Percentiles rank a stretch among this genome's conserved stretches.
phyloP scores from a whole-genome alignment of 2,113 vertebrate genomes.

The Ammodytes dubius region DNA sequence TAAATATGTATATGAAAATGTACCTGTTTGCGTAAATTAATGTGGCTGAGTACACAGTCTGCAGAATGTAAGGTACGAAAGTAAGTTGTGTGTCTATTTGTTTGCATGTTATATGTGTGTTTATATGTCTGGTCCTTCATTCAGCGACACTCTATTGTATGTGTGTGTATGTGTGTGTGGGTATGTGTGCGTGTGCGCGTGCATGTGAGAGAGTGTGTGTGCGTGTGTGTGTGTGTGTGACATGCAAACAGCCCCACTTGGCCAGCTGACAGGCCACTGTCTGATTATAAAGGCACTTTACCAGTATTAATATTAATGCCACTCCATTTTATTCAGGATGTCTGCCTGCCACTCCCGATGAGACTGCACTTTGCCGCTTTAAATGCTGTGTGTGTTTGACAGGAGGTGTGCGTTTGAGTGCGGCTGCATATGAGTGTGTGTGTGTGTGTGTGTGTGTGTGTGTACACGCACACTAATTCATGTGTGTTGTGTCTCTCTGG shows the following conservation, averaged over 20 bases:
- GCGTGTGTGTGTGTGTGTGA: slow-evolving; percentile 69
- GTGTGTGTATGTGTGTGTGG: slow-evolving; percentile 18
- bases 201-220: too few species aligned
- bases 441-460: slow-evolving; percentile 44
- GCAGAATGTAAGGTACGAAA: background rate
- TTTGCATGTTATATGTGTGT: slow-evolving; percentile 14
- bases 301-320: slow-evolving; percentile 88
- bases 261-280: slow-evolving; percentile 83
- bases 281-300: slow-evolving; percentile 88
- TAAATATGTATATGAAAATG: background rate
- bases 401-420: slow-evolving; percentile 57
- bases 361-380: slow-evolving; percentile 83
- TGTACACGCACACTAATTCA: slow-evolving; percentile 55
- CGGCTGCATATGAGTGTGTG: slow-evolving; percentile 57
- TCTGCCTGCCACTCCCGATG: slow-evolving; percentile 84
- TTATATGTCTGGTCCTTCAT: background rate
- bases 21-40: slow-evolving; percentile 10
- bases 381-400: slow-evolving; percentile 76
- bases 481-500: slow-evolving; percentile 48
- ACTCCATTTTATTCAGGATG: slow-evolving; percentile 86
- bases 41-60: background rate
- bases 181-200: slow-evolving; percentile 6
- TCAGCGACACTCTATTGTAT: background rate
- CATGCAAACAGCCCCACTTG: slow-evolving; percentile 75
- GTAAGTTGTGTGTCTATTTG: slow-evolving; percentile 3